Percentiles rank a stretch among this genome's conserved stretches.
These are phyloP conservation scores for Mormyrus iriodes DNA, from an alignment of 2,113 vertebrate genomes.

Conservation along the genomic window DNA sequence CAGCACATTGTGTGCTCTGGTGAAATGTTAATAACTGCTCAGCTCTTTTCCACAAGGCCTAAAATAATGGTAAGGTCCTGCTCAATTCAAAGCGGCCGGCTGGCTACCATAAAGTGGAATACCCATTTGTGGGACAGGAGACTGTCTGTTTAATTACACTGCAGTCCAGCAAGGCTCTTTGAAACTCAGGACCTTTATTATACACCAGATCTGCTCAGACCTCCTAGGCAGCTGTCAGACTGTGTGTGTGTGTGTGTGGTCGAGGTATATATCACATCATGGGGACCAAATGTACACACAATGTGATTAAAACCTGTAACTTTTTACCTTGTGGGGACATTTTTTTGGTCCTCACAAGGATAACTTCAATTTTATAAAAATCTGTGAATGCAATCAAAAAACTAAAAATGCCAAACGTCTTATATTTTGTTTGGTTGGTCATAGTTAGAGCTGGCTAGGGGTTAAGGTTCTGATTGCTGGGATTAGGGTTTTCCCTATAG, in stretches of 20 bases:
- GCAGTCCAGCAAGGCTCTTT: not conserved
- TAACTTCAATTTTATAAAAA: too few relatives aligned
- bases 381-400: too few relatives aligned
- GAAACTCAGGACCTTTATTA: not conserved
- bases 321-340: too few relatives aligned
- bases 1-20: not conserved
- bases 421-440: too few relatives aligned
- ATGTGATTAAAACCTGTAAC: too few relatives aligned
- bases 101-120: not conserved
- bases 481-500: too few relatives aligned
- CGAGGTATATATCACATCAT: too few relatives aligned
- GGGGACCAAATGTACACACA: too few relatives aligned
- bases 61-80: not conserved
- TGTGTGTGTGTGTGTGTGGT: not conserved
- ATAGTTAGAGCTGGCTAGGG: too few relatives aligned
- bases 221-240: slow-evolving; percentile 4
- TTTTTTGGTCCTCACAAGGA: too few relatives aligned
- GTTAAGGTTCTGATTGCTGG: too few relatives aligned
- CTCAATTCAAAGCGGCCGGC: not conserved
- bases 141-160: not conserved
- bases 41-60: not conserved
- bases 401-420: too few relatives aligned
- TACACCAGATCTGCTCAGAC: not conserved
- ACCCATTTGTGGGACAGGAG: not conserved
- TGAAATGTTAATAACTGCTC: not conserved